Conservation (phyloP, 1,140 invertebrate species). For the Phenacoccus solenopsis region DNA sequence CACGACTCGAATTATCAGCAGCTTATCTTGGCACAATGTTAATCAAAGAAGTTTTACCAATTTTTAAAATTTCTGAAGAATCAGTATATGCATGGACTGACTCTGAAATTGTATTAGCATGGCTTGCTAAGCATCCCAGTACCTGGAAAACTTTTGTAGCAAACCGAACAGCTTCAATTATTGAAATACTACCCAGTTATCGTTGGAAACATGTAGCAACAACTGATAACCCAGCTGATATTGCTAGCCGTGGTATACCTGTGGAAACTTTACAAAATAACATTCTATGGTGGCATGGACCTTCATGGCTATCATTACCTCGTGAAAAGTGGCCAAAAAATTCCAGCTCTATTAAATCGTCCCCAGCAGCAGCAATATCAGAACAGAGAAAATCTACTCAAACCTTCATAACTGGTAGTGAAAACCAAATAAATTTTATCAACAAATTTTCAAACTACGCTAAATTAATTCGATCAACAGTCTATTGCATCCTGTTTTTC, state of each 20-base stretch:
- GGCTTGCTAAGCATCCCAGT: slow-evolving; percentile 25
- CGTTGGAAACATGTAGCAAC: slow-evolving; percentile 18
- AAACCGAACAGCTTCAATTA: background rate
- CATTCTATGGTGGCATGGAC: background rate
- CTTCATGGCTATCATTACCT: background rate
- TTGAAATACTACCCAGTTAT: background rate
- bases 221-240: slow-evolving; percentile 10
- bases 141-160: slow-evolving; percentile 20
- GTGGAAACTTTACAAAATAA: background rate
- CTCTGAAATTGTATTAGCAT: slow-evolving; percentile 23
- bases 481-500: too few species aligned
- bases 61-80: background rate
- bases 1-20: slow-evolving; percentile 32
- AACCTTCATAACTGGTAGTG: background rate
- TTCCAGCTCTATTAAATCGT: background rate
- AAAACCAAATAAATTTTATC: background rate
- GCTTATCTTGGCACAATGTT: slow-evolving; percentile 28
- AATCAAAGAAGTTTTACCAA: slow-evolving; percentile 23
- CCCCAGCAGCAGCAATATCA: background rate
- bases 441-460: too few species aligned
- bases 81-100: background rate
- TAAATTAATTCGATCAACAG: too few species aligned
- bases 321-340: too few species aligned
- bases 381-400: background rate
- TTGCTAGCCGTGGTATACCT: background rate